Percentiles rank a stretch among this genome's conserved stretches.
Evolutionary conservation across 2,797 vertebrate genomes (phyloP).

Genomic region (Squalus acanthias): DNA sequence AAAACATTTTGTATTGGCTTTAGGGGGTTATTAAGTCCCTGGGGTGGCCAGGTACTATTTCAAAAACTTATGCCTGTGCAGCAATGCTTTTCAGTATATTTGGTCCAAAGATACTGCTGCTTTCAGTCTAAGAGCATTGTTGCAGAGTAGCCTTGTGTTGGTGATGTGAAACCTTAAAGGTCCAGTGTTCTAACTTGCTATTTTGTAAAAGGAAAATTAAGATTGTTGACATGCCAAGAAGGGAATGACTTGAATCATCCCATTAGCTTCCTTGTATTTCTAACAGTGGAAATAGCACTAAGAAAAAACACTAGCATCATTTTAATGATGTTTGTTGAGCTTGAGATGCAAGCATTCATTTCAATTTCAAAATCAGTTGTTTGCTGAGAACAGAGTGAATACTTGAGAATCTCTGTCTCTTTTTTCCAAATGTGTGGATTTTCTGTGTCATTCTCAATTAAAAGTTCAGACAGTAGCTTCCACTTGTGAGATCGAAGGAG

Average conservation of each 20-base stretch:
- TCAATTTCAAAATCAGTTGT: not conserved
- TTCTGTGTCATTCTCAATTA: not conserved
- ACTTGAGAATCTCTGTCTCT: not conserved
- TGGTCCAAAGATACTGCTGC: not conserved
- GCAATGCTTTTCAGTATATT: not conserved
- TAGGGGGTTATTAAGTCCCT: slow-evolving; percentile 35
- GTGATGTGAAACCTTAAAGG: not conserved
- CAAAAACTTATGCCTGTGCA: not conserved
- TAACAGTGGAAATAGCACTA: not conserved
- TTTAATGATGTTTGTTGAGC: not conserved
- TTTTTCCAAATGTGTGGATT: not conserved
- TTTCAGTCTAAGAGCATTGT: not conserved
- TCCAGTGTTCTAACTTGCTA: not conserved
- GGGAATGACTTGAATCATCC: not conserved
- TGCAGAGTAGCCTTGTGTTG: slow-evolving; percentile 1
- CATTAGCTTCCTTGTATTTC: not conserved
- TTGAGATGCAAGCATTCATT: not conserved
- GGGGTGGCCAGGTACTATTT: slow-evolving; percentile 22
- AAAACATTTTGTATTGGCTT: slow-evolving; percentile 36
- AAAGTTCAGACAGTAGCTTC: not conserved
- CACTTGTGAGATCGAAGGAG: not conserved
- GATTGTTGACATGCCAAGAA: not conserved
- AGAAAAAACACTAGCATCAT: not conserved
- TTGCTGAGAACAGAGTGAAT: not conserved
- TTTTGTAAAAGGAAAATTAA: slow-evolving; percentile 23